These are phyloP conservation scores for Polyodon spathula DNA, from an alignment of 2,113 vertebrate species.

Conservation along the genomic window DNA sequence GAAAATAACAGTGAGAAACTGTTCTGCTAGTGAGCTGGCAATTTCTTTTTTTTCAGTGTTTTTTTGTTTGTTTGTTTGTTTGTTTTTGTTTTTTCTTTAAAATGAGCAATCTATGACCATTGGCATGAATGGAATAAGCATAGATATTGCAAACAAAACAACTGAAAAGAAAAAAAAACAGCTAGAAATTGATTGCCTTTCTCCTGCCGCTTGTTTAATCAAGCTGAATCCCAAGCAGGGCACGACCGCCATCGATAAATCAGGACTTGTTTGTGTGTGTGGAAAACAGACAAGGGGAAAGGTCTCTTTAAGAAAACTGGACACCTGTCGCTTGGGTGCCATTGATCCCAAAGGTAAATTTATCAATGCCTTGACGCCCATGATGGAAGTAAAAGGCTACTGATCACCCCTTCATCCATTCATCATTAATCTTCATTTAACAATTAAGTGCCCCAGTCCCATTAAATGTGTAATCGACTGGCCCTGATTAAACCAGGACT, in stretches of 20 bases:
- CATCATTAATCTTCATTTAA: constrained; percentile 9
- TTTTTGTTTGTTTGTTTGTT: background rate
- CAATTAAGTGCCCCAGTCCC: background rate
- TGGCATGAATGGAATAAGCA: background rate
- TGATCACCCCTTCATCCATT: background rate
- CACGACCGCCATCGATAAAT: background rate
- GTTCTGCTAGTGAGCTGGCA: too few relatives aligned
- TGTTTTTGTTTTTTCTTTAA: background rate
- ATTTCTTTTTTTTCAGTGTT: too few relatives aligned
- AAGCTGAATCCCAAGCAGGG: background rate
- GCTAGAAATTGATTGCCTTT: background rate
- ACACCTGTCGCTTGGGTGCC: background rate
- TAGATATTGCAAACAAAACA: background rate
- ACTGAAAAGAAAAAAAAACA: background rate
- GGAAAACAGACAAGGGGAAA: background rate
- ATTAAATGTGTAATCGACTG: constrained; percentile 1
- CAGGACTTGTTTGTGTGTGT: background rate
- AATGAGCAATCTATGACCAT: background rate
- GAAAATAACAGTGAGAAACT: too few relatives aligned
- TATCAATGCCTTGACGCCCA: background rate
- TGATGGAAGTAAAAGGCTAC: background rate
- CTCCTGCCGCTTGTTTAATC: background rate
- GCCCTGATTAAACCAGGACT: background rate
- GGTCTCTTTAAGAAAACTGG: background rate
- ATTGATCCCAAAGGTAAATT: background rate